Conservation (phyloP, 2,797 vertebrate species). For the Allobates femoralis region DNA sequence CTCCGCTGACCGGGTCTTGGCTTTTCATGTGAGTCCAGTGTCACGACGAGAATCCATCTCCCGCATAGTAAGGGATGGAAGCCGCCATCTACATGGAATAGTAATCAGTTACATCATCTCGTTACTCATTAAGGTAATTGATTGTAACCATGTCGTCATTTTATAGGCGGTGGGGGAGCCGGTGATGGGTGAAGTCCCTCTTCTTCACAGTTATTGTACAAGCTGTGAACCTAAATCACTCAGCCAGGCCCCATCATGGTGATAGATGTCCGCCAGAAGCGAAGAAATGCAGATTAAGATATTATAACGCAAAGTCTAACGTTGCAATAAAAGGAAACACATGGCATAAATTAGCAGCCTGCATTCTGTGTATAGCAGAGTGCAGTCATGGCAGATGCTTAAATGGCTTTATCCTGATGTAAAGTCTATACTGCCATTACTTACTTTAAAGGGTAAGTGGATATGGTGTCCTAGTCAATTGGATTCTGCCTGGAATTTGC, state of each 20-base stretch:
- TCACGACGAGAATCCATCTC: neutral
- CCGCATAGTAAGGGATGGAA: neutral
- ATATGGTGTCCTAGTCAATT: no score
- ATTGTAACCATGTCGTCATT: slow-evolving; percentile 43
- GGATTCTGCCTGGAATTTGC: no score
- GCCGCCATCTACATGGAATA: neutral
- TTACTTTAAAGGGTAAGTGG: neutral
- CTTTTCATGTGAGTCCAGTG: neutral
- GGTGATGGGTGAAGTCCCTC: slow-evolving; percentile 28
- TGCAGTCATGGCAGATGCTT: neutral
- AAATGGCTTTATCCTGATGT: neutral
- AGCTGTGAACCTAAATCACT: slow-evolving; percentile 43
- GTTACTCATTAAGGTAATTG: slow-evolving; percentile 55
- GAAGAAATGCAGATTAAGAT: slow-evolving; percentile 39
- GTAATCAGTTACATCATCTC: slow-evolving; percentile 35
- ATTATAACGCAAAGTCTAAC: slow-evolving; percentile 26
- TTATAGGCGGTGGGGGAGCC: slow-evolving; percentile 55
- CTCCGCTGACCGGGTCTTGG: neutral
- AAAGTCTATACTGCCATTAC: neutral
- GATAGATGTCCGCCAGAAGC: slow-evolving; percentile 1
- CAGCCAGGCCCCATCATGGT: slow-evolving; percentile 19
- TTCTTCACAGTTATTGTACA: slow-evolving; percentile 34
- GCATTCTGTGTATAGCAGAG: neutral
- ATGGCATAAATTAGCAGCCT: slow-evolving; percentile 17
- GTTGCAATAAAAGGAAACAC: slow-evolving; percentile 8